phyloP scores from a whole-genome alignment of 2,113 vertebrate species.

The Scortum barcoo region DNA sequence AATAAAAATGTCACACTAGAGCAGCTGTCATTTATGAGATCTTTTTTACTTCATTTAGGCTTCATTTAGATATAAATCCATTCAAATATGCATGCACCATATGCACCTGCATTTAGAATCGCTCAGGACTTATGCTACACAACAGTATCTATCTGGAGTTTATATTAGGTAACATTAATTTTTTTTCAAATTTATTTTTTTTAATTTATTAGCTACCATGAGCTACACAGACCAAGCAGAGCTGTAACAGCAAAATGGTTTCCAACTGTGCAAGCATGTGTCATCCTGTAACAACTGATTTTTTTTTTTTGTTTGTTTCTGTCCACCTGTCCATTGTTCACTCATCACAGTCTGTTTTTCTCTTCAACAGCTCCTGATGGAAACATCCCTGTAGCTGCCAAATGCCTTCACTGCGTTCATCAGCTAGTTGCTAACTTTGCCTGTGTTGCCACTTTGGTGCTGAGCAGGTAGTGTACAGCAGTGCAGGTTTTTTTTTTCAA shows the following conservation, averaged over 20 bases:
- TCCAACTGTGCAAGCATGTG: background rate
- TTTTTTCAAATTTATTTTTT: no score
- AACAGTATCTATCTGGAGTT: background rate
- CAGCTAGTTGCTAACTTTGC: constrained; percentile 3
- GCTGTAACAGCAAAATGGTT: background rate
- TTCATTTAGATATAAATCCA: background rate
- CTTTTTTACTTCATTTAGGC: no score
- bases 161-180: no score
- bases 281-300: background rate
- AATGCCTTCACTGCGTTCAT: constrained; percentile 11
- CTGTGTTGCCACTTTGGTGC: constrained; percentile 5
- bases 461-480: background rate
- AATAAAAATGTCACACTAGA: background rate
- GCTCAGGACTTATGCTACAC: background rate
- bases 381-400: constrained; percentile 11
- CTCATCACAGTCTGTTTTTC: background rate
- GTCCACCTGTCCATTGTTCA: constrained; percentile 14
- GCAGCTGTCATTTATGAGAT: background rate
- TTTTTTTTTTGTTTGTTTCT: background rate
- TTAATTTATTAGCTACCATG: background rate
- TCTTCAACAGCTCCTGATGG: background rate
- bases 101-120: no score
- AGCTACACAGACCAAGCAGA: background rate
- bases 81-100: background rate
- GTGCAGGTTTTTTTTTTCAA: no score